phyloP scores from a whole-genome alignment of 2,888 invertebrate species.

The Tinea semifulvella region DNA sequence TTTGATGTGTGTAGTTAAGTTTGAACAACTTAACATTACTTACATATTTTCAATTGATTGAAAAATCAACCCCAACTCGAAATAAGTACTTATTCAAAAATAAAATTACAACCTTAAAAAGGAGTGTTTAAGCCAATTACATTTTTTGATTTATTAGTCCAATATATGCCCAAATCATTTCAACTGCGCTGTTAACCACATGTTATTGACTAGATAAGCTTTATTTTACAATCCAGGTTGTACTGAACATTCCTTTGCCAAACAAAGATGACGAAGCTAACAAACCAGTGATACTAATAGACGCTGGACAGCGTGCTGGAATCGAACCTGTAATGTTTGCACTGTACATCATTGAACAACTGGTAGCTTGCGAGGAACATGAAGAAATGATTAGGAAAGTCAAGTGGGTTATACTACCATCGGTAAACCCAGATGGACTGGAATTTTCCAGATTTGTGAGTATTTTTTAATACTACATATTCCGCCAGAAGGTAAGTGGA shows the following conservation, averaged over 20 bases:
- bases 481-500: too few relatives aligned
- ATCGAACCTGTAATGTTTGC: slow-evolving; percentile 35
- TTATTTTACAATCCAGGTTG: slow-evolving; percentile 22
- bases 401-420: slow-evolving; percentile 46
- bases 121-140: too few relatives aligned
- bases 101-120: too few relatives aligned
- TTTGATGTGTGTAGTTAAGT: too few relatives aligned
- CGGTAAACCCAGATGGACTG: slow-evolving; percentile 47
- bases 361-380: slow-evolving; percentile 43
- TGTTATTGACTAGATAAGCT: too few relatives aligned
- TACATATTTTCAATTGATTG: too few relatives aligned
- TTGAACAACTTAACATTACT: too few relatives aligned
- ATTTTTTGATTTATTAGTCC: too few relatives aligned
- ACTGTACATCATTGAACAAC: slow-evolving; percentile 40
- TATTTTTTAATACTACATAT: slow-evolving; percentile 12
- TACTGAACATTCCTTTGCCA: slow-evolving; percentile 18
- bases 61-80: too few relatives aligned
- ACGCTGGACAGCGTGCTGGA: slow-evolving; percentile 47
- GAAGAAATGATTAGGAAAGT: slow-evolving; percentile 31
- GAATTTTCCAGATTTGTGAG: slow-evolving; percentile 44
- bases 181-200: too few relatives aligned
- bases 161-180: too few relatives aligned
- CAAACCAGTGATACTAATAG: slow-evolving; percentile 40
- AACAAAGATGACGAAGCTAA: slow-evolving; percentile 17
- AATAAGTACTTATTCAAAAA: too few relatives aligned